These are phyloP conservation scores for Andrena trimmerana DNA, from an alignment of 2,888 invertebrate genomes.

Conservation along the genomic window DNA sequence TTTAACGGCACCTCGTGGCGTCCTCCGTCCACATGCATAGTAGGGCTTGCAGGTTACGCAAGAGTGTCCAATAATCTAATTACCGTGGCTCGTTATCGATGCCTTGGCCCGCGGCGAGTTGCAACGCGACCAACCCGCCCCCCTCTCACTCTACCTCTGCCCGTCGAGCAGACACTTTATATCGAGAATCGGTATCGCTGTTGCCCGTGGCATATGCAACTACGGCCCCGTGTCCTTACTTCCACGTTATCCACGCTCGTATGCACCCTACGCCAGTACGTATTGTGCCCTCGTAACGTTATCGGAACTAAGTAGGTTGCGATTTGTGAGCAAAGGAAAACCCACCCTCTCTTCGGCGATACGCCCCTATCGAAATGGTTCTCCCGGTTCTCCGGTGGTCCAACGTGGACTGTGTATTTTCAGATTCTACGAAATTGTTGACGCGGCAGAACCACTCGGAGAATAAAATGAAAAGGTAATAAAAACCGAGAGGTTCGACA, in stretches of 20 bases:
- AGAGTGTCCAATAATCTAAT: conserved; percentile 56
- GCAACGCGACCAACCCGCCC: not conserved
- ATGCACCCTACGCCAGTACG: not conserved
- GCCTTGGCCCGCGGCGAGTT: conserved; percentile 26
- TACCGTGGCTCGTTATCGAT: conserved; percentile 52
- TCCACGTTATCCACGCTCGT: not conserved
- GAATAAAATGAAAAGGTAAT: too few relatives aligned
- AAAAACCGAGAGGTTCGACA: too few relatives aligned
- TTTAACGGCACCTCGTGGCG: conserved; percentile 49
- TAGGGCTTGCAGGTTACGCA: conserved; percentile 50
- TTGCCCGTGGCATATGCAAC: not conserved
- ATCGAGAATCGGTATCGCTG: conserved; percentile 17
- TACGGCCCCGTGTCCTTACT: not conserved
- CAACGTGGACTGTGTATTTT: not conserved
- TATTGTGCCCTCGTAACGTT: not conserved
- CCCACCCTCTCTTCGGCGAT: not conserved
- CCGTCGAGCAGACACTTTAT: not conserved
- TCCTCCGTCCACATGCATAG: conserved; percentile 15
- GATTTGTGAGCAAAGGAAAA: not conserved
- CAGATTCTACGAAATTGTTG: not conserved
- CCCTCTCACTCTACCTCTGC: not conserved
- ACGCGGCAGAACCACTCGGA: not conserved
- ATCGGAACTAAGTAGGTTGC: not conserved
- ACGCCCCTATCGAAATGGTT: not conserved
- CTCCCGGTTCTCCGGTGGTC: not conserved